Base-by-base conservation (phyloP, 2,888 invertebrate genomes). In the Glyphotaelius pellucidus region DNA sequence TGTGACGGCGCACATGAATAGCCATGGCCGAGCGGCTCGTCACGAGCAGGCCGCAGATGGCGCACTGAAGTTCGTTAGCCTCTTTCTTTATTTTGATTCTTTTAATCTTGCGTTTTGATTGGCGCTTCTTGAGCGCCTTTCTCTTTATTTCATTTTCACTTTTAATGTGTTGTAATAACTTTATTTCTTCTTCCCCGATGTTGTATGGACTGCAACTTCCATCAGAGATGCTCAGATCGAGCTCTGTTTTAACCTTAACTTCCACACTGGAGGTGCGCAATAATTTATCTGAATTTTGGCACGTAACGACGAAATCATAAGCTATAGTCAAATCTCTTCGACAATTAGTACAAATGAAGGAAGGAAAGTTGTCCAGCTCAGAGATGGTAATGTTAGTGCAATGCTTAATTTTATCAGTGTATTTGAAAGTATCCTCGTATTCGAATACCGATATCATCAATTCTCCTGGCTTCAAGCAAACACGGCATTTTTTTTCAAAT, bases 1-100 rank as follows among this genome's bases (percentile, higher is more conserved):
- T 93, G 47, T 93, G 93, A 12, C 80, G 81, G 11, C 93, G 38
- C 80, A 90, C 89, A 47, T 93, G 93, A n/a, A 92, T 90, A 15
- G 88, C 80, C 90, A 92, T 90, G 25, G 91, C 91, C 7, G 92
- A 89, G 25, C 83, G 67, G 30, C 91, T 92, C 38, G 67, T 80
- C 7, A 89, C 84, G 30, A 80, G 9, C 15, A 92, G 12, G 2
- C 92, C 92, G 87, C 92, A 92, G 7, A 42, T 89, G 14, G 89
- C 67, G 80, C 92, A 92, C 67, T 83, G 89, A 30, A 91, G 31
- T 7, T 86, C 83, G 9, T 67, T 91, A 14, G 52, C 83, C 30
- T 92, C 92, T 32, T 87, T 90, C 31, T 85, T 90, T 12, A 83
- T 30, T 25, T 80, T 89, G 9, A 80, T n/a, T 25, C 15, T 80